These are phyloP conservation scores for Odontocerum albicorne DNA, from an alignment of 2,888 invertebrate genomes.

Conservation along the genomic window DNA sequence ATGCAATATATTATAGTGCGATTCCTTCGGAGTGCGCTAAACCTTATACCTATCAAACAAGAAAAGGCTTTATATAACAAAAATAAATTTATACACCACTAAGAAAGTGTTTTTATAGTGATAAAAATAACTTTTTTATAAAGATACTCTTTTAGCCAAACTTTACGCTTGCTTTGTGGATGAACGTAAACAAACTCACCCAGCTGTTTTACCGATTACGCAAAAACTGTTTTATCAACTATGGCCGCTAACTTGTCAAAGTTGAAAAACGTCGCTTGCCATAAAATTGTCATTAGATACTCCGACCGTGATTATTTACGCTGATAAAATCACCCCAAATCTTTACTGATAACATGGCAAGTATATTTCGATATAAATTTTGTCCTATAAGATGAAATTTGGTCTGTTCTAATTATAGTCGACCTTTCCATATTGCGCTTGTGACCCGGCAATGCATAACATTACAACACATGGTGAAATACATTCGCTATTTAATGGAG, in stretches of 20 bases:
- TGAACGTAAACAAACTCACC: too few species aligned
- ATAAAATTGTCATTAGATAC: slow-evolving; percentile 38
- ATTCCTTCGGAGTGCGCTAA: too few species aligned
- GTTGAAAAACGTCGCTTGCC: slow-evolving; percentile 17
- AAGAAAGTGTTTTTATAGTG: too few species aligned
- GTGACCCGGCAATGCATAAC: slow-evolving; percentile 22
- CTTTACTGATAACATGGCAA: slow-evolving; percentile 9
- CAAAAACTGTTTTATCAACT: slow-evolving; percentile 17
- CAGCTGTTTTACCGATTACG: slow-evolving; percentile 6
- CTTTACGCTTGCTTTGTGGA: too few species aligned
- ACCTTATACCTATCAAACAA: too few species aligned
- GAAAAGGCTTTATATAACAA: too few species aligned
- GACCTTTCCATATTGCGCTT: slow-evolving; percentile 24
- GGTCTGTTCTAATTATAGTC: not conserved
- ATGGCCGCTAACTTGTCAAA: slow-evolving; percentile 29
- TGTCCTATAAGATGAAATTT: not conserved
- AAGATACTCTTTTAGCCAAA: too few species aligned
- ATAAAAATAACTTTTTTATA: too few species aligned
- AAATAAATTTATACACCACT: too few species aligned
- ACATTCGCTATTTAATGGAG: slow-evolving; percentile 14
- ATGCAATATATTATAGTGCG: too few species aligned
- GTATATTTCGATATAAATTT: slow-evolving; percentile 26
- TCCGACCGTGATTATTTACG: slow-evolving; percentile 46
- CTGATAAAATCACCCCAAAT: slow-evolving; percentile 37
- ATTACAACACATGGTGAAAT: slow-evolving; percentile 26